phyloP scores from a whole-genome alignment of 2,797 vertebrate genomes.

The Hypotaenidia okinawae region DNA sequence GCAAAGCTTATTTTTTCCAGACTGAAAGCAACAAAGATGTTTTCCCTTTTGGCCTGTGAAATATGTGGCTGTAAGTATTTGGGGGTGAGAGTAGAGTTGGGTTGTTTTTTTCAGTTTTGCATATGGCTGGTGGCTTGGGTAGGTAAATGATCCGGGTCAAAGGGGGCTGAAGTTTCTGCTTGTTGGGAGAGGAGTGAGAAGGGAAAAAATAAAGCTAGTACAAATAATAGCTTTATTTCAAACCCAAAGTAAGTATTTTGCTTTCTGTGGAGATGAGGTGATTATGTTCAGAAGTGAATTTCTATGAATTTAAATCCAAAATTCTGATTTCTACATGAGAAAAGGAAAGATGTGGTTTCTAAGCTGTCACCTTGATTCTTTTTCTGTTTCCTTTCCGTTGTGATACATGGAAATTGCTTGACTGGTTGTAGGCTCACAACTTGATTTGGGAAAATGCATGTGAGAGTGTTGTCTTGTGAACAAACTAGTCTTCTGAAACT shows the following conservation, averaged over 20 bases:
- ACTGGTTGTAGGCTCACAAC: not conserved
- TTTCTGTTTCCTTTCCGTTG: not conserved
- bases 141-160: not conserved
- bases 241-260: not conserved
- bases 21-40: rapidly evolving
- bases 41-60: rapidly evolving
- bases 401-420: not conserved
- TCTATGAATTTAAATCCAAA: not conserved
- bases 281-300: not conserved
- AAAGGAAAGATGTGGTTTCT: not conserved
- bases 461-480: not conserved
- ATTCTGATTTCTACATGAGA: not conserved
- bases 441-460: not conserved
- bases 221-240: not conserved
- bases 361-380: not conserved
- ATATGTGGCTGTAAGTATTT: rapidly evolving
- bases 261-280: rapidly evolving
- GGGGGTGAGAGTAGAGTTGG: too few relatives aligned
- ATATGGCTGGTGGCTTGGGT: not conserved
- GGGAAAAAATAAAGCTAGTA: not conserved
- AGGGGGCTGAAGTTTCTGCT: not conserved
- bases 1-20: rapidly evolving
- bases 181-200: too few relatives aligned
- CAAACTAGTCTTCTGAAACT: not conserved
- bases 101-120: not conserved